Evolutionary conservation across 64 coral and sea anemone species (phyloP), one percentile per base, ranked within the genome.

Genomic region (Actinia tenebrosa): DNA sequence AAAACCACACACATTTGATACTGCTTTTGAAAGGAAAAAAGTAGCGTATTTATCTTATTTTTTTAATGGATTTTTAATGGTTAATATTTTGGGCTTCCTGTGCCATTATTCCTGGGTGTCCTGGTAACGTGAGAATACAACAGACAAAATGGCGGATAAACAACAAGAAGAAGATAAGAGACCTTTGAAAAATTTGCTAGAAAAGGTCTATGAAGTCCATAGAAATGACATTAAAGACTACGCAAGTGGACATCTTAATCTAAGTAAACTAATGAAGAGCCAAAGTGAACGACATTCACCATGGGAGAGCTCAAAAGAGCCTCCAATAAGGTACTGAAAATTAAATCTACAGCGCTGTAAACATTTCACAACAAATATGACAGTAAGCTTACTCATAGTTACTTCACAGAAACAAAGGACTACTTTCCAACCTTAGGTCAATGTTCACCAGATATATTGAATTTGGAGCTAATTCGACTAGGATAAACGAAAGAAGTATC

Each of bases 221-320:
- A 92, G 93, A 92, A 98, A 94, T 53, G 95, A 98, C 61, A 94
- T 98, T 30, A 98, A 94, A 89, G 94, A 89, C 2, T 94, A 94
- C 56, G 87, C 93, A 81, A 98, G 89, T 78, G 95, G 95, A 47
- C 95, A 98, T 83, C 90, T 98, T 17, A 98, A 98, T 80, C 77
- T 84, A 75, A 90, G 85, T 77, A 98, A 98, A 80, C 93, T 98
- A 27, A 89, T 94, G 22, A 94, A 85, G 86, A 68, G 86, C 78
- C 59, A 91, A 77, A 84, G 86, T 66, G 86, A 92, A 61, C 75
- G 87, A 15, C 95, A 98, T 44, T 44, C 79, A 19, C 83, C 68
- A 63, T 98, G 95, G 95, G 56, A 92, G 56, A 81, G 89, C 16
- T 92, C 95, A 16, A 87, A 92, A 44, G 89, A 88, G 25, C 87